Evolutionary conservation across 2,888 invertebrate species (phyloP).

Genomic region (Pseudococcus viburni): DNA sequence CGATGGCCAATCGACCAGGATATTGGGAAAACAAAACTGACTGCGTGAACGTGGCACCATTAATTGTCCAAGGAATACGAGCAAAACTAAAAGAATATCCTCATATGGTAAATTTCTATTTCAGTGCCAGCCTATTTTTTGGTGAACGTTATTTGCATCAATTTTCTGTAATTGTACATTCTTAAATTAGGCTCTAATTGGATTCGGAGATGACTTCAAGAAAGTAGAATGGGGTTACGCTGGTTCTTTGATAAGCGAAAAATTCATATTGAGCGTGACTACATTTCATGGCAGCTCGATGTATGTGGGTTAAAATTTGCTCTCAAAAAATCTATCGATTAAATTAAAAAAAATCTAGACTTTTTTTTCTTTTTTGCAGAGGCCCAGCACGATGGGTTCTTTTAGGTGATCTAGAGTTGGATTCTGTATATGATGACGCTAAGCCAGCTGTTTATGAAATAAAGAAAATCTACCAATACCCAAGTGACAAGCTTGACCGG

Average conservation of each 20-base stretch:
- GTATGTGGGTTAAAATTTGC: no score
- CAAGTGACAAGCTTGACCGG: no score
- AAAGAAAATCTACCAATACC: neutral
- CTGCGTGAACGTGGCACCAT: neutral
- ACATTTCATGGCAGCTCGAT: no score
- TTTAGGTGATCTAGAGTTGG: neutral
- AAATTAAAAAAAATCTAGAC: no score
- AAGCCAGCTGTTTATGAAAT: neutral
- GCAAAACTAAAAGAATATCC: slow-evolving; percentile 45
- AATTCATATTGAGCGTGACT: no score
- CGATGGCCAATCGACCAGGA: neutral
- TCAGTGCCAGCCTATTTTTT: neutral
- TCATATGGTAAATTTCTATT: slow-evolving; percentile 62
- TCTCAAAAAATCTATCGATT: no score
- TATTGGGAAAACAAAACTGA: neutral
- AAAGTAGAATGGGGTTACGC: no score
- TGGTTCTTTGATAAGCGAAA: no score
- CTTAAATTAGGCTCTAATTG: neutral
- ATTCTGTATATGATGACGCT: neutral
- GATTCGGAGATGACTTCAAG: neutral
- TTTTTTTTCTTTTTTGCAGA: neutral
- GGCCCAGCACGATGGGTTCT: neutral
- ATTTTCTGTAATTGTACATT: no score
- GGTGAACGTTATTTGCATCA: neutral
- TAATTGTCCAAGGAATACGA: neutral